phyloP scores from a whole-genome alignment of 2,113 vertebrate genomes.

The Gymnobelideus leadbeateri region DNA sequence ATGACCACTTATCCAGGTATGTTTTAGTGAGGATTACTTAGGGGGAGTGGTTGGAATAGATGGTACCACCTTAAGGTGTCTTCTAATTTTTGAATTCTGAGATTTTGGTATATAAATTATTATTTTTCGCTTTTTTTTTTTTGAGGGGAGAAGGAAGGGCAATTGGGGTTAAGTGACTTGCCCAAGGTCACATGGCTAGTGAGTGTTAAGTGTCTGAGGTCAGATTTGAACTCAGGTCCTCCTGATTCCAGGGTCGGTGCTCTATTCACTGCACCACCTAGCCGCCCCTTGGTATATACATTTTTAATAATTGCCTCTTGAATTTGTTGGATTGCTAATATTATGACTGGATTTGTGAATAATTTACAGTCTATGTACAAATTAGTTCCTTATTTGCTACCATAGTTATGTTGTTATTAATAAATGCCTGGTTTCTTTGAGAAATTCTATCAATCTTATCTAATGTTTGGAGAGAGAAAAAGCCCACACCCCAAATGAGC shows the following conservation, averaged over 20 bases:
- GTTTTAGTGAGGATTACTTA: neutral
- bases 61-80: neutral
- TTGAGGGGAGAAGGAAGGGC: too few relatives aligned
- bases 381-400: slow-evolving; percentile 32
- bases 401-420: slow-evolving; percentile 15
- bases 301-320: slow-evolving; percentile 44
- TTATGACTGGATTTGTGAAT: slow-evolving; percentile 55
- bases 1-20: neutral
- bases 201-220: too few relatives aligned
- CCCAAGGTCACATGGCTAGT: too few relatives aligned
- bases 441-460: slow-evolving; percentile 53
- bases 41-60: slow-evolving; percentile 12
- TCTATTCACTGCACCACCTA: too few relatives aligned
- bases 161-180: too few relatives aligned
- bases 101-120: slow-evolving; percentile 20
- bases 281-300: neutral
- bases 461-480: slow-evolving; percentile 62
- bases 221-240: too few relatives aligned
- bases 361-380: slow-evolving; percentile 60
- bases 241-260: too few relatives aligned
- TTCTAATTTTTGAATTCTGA: slow-evolving; percentile 30
- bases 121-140: neutral
- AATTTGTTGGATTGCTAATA: slow-evolving; percentile 60
- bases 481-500: slow-evolving; percentile 59
- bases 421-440: slow-evolving; percentile 65